Evolutionary conservation across 2,888 invertebrate genomes (phyloP), one percentile per base, ranked within the genome.

Genomic region (Drosophila ezoana): DNA sequence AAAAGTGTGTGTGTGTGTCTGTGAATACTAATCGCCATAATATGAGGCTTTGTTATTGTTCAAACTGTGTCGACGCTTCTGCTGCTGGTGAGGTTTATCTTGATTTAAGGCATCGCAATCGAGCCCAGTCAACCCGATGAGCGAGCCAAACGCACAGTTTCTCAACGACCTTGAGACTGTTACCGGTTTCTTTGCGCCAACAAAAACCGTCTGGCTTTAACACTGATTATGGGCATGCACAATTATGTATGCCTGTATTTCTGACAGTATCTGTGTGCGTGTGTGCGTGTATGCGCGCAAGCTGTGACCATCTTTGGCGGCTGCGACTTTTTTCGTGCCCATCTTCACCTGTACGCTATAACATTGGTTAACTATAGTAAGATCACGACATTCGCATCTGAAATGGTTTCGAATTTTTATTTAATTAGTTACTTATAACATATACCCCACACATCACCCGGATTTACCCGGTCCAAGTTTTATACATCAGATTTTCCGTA

Each of bases 81-180:
- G 81, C 70, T 54, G 71, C 18, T 40, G 38, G 47, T 43, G 53
- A 41, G 69, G 62, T 49, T 83, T 81, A 85, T 85, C 83, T 82
- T 72, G 70, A 73, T 80, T 69, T 70, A 63, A 81, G 72, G 72
- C 72, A 85, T 72, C 77, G 68, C 66, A 76, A 73, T 64, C 76
- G 64, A 61, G 65, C 61, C 54, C 54, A 67, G 66, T 56, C 44
- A 52, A 53, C 53, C 48, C 43, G 43, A 66, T 66, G 35, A 72
- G 53, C 57, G 57, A 43, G 52, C 51, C 61, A 66, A 67, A 76
- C 74, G 62, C 67, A 72, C 67, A 53, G 63, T 82, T 82, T 69
- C 79, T 74, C 62, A 74, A 74, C 82, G 88, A 88, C 88, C 88
- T 89, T 89, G 88, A 89, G 81, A 83, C 77, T 54, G 56, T 83